These are phyloP conservation scores for Ambastaia sidthimunki DNA, from an alignment of 2,797 vertebrate species.

Conservation along the genomic window DNA sequence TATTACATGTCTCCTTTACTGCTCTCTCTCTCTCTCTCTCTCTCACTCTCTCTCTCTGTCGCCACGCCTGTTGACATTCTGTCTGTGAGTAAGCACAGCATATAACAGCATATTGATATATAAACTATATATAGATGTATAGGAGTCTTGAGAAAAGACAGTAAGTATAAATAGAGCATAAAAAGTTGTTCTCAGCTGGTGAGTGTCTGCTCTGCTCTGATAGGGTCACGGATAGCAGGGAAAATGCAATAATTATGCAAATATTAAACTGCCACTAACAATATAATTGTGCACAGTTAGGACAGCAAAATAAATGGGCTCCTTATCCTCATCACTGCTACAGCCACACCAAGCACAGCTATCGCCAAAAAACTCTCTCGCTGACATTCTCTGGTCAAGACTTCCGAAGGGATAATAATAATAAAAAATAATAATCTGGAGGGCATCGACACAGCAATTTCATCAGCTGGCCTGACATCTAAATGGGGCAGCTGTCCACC, in stretches of 20 bases:
- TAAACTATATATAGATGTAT: no score
- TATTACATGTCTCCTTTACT: conserved; percentile 4
- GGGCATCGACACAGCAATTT: no score
- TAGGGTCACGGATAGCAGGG: background rate
- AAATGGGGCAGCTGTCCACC: no score
- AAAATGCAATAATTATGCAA: background rate
- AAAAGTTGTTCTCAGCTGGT: no score
- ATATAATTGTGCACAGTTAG: background rate
- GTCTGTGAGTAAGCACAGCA: no score
- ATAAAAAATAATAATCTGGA: no score
- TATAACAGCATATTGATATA: no score
- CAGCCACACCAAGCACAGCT: background rate
- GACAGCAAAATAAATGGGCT: background rate
- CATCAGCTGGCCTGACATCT: no score
- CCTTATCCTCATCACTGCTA: background rate
- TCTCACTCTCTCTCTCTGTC: background rate
- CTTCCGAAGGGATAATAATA: no score
- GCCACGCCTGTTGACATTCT: no score
- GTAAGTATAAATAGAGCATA: no score
- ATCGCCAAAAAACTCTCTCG: background rate
- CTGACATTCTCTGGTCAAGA: background rate
- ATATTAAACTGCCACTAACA: background rate
- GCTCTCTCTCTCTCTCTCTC: background rate
- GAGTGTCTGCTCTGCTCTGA: background rate
- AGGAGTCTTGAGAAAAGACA: no score